These are phyloP conservation scores for Hemibagrus guttatus DNA, from an alignment of 2,797 vertebrate species.

Conservation along the genomic window DNA sequence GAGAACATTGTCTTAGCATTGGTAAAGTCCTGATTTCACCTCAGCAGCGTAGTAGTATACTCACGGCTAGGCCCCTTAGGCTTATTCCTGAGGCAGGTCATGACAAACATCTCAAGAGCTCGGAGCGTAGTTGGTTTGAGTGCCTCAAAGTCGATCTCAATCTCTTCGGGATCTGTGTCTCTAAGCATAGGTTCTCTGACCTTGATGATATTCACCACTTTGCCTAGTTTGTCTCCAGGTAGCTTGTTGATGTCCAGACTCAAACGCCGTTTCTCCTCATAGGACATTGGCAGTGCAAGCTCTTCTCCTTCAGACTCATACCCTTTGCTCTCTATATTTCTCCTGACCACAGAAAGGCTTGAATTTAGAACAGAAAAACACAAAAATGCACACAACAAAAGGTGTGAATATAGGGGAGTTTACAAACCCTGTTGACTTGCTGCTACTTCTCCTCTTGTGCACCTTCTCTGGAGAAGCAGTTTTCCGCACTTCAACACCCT, in stretches of 20 bases:
- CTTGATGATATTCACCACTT: slow-evolving; percentile 85
- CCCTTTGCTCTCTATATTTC: slow-evolving; percentile 45
- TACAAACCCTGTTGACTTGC: slow-evolving; percentile 77
- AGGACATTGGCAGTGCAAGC: slow-evolving; percentile 76
- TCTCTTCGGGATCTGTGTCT: slow-evolving; percentile 75
- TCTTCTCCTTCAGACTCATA: slow-evolving; percentile 67
- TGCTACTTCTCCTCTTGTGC: slow-evolving; percentile 70
- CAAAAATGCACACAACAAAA: neutral
- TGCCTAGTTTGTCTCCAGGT: slow-evolving; percentile 84
- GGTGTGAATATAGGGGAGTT: neutral
- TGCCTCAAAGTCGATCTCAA: slow-evolving; percentile 88
- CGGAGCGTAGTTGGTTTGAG: slow-evolving; percentile 86
- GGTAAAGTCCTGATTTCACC: neutral
- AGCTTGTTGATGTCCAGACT: slow-evolving; percentile 88
- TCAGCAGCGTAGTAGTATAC: slow-evolving; percentile 44
- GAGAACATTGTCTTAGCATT: neutral
- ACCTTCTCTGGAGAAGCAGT: slow-evolving; percentile 55
- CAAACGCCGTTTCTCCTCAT: slow-evolving; percentile 86
- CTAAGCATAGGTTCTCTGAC: slow-evolving; percentile 77
- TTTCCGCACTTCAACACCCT: slow-evolving; percentile 71
- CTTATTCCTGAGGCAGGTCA: slow-evolving; percentile 77
- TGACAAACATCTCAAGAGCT: slow-evolving; percentile 83
- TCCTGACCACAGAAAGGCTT: slow-evolving; percentile 60
- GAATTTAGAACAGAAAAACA: neutral
- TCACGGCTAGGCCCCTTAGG: slow-evolving; percentile 72